Base-by-base conservation (phyloP, 1,140 invertebrate species). In the Brachionus manjavacas region DNA sequence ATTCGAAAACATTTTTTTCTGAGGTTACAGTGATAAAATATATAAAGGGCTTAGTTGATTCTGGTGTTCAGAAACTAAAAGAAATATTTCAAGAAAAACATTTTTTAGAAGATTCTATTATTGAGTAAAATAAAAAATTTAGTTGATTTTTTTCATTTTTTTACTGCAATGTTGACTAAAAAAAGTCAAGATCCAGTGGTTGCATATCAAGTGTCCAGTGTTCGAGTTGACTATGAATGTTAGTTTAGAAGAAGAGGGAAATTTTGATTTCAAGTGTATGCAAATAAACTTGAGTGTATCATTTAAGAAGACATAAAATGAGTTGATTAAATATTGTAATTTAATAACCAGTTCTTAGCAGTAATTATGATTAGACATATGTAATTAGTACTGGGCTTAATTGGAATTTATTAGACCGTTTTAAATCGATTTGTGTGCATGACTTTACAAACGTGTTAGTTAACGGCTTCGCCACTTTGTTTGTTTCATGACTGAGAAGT, bases 361-460 rank as follows among this genome's bases (percentile, higher is more conserved):
- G 64, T 68, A 68, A 68, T 68, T 68, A 68, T 68, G 25, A 68
- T 68, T 35, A 68, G 64, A 68, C 64, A 68, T 68, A 68, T 68
- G 64, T 68, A 68, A 68, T 68, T 68, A 68, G 64, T 9, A 8
- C n/a, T 28, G 31, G 25, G 23, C 28, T 25, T 68, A 31, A 35
- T 68, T 68, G 25, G 23, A 31, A 35, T 68, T 68, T 68, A 68
- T 68, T 68, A 68, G 64, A 68, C 25, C 64, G 23, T 55, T 55
- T 55, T 55, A 55, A 55, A 55, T 55, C 52, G 52, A 55, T 55
- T 55, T 55, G 52, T 16, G 52, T 55, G 52, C 52, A 55, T 55
- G 52, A 55, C 52, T 55, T 55, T 55, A 20, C 52, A 55, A 55
- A 55, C 52, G 52, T 55, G 52, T 55, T 55, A 23, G 52, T 55